phyloP scores from a whole-genome alignment of 2,797 vertebrate genomes.

The Sebastes minor region DNA sequence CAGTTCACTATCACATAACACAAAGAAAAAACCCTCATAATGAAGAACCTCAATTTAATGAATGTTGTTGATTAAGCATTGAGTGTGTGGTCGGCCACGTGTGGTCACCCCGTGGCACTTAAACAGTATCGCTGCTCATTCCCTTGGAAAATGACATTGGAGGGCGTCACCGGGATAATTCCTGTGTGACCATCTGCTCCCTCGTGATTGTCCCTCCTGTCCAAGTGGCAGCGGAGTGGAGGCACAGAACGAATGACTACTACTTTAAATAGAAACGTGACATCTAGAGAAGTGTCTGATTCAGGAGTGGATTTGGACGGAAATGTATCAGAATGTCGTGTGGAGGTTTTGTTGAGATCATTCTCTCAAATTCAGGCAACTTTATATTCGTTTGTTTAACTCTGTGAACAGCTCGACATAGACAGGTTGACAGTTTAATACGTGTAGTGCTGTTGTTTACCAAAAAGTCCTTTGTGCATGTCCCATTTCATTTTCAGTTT shows the following conservation, averaged over 20 bases:
- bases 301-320: background rate
- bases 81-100: background rate
- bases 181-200: conserved; percentile 76
- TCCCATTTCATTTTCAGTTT: conserved; percentile 35
- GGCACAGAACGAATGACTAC: conserved; percentile 20
- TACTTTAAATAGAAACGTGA: conserved; percentile 24
- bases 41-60: background rate
- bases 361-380: background rate
- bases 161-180: conserved; percentile 58
- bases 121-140: conserved; percentile 60
- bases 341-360: background rate
- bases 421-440: background rate
- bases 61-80: background rate
- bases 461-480: background rate
- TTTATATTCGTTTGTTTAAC: background rate
- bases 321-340: background rate
- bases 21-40: background rate
- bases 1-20: background rate
- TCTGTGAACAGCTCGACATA: background rate
- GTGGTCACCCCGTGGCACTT: conserved; percentile 35
- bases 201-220: conserved; percentile 61
- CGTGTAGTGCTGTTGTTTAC: background rate
- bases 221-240: conserved; percentile 51
- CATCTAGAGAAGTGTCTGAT: background rate
- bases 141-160: conserved; percentile 64